Conservation (phyloP, 2,113 vertebrate species). For the Phoenicopterus ruber region DNA sequence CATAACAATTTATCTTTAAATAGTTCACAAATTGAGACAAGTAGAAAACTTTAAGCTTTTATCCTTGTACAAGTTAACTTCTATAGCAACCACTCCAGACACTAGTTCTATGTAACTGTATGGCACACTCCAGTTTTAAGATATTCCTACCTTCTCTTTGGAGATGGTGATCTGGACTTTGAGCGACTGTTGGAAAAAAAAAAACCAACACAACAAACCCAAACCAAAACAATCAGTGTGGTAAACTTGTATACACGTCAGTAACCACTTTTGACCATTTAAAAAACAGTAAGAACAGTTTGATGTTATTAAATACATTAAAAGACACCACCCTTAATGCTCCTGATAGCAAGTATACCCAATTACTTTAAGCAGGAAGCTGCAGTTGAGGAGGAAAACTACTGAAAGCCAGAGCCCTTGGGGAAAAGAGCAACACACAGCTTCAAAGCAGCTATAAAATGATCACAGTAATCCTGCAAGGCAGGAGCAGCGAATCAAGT, state of each 20-base stretch:
- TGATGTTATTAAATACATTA: neutral
- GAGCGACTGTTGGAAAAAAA: slow-evolving; percentile 71
- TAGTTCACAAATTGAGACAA: neutral
- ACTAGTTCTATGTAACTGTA: neutral
- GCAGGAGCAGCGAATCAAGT: neutral
- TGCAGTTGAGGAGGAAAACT: neutral
- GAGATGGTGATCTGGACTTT: slow-evolving; percentile 84
- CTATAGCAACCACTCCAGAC: neutral
- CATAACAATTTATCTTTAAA: neutral
- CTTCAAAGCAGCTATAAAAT: neutral
- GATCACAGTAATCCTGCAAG: neutral
- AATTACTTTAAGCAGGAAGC: neutral
- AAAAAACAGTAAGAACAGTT: neutral
- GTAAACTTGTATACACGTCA: neutral
- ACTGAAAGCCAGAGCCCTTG: neutral
- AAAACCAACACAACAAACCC: neutral
- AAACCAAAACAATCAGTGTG: neutral
- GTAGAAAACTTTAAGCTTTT: neutral
- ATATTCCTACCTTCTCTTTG: slow-evolving; percentile 82
- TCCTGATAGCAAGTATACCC: neutral
- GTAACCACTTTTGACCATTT: neutral
- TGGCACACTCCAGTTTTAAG: neutral
- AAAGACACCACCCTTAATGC: neutral
- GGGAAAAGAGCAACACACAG: neutral
- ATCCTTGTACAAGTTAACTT: neutral